Percentiles rank a stretch among this genome's conserved stretches.
These are phyloP conservation scores for Smittia aterrima DNA, from an alignment of 2,888 invertebrate species.

Conservation along the genomic window DNA sequence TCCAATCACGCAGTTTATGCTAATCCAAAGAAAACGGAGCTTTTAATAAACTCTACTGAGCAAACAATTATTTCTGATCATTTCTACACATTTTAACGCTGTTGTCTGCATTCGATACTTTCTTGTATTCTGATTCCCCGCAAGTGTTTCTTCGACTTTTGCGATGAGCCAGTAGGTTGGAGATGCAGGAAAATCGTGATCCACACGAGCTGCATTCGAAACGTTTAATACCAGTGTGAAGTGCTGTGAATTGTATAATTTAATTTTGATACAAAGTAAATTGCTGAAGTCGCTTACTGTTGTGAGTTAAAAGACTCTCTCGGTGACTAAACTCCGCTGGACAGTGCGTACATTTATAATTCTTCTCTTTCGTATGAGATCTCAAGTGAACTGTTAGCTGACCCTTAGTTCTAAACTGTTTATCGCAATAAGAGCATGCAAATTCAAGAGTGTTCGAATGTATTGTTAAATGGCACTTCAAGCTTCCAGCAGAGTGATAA, in stretches of 20 bases:
- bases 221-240: conserved; percentile 17
- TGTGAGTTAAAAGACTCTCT: conserved; percentile 24
- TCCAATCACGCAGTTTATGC: conserved; percentile 47
- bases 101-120: not conserved
- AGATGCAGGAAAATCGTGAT: conserved; percentile 19
- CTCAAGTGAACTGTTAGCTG: conserved; percentile 52
- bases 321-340: conserved; percentile 19
- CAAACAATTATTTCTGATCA: not conserved
- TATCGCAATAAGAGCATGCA: conserved; percentile 50
- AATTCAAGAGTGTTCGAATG: conserved; percentile 51
- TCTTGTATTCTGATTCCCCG: not conserved
- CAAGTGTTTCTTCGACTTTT: conserved; percentile 1
- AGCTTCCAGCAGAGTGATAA: conserved; percentile 53
- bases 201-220: conserved; percentile 15
- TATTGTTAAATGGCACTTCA: conserved; percentile 54
- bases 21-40: no score
- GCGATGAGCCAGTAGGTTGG: conserved; percentile 17
- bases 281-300: not conserved
- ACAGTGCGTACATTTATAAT: conserved; percentile 52
- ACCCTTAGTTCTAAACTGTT: conserved; percentile 50
- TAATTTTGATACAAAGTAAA: not conserved
- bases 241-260: no score
- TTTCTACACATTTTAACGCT: conserved; percentile 7
- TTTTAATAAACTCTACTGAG: no score
- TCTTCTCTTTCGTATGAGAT: conserved; percentile 56